Base-by-base conservation (phyloP, 2,797 vertebrate genomes). In the Delichon dasypus region DNA sequence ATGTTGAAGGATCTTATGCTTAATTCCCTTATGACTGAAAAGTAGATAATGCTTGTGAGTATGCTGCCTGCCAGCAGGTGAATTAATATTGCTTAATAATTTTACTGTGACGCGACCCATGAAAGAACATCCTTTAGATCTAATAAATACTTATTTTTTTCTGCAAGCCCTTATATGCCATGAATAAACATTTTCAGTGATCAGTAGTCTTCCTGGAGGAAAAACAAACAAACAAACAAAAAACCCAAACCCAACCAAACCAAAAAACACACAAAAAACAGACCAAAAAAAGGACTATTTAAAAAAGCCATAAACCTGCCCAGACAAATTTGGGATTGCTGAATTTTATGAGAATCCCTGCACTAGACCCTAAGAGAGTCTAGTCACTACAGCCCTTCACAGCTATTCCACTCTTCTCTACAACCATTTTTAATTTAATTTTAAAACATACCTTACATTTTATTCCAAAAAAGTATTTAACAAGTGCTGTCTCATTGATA, bases 71-170 rank as follows among this genome's bases (percentile, higher is more conserved):
- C 12, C 45, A 86, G 38, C 2, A 44, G 11, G 13, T 80, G 40
- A 77, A 86, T 60, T 88, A 60, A 4, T 8, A 34, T 23, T 86
- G 7, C 9, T 80, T 77, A 74, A 55, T 6, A 51, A 23, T 60
- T 75, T 50, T 77, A 25, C 30, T 81, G 9, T 50, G 4, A 21
- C 57, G 30, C 12, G 67, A 54, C 30, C n/a, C 9, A 3, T 7
- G 1, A 20, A 85, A 87, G 13, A 73, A 88, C 10, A 60, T 38
- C 5, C 10, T 71, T 44, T 64, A 80, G 13, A 45, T 23, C 11
- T 72, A 85, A 80, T 45, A 88, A 80, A 73, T 44, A 15, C 8
- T 64, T 62, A 67, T 48, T 70, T 64, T 44, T 65, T 89, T 94
- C 60, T 74, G 42, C 11, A 85, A 79, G 38, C 3, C 4, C 7